Evolutionary conservation across 2,797 vertebrate species (phyloP).

Genomic region (Cirrhinus molitorella): DNA sequence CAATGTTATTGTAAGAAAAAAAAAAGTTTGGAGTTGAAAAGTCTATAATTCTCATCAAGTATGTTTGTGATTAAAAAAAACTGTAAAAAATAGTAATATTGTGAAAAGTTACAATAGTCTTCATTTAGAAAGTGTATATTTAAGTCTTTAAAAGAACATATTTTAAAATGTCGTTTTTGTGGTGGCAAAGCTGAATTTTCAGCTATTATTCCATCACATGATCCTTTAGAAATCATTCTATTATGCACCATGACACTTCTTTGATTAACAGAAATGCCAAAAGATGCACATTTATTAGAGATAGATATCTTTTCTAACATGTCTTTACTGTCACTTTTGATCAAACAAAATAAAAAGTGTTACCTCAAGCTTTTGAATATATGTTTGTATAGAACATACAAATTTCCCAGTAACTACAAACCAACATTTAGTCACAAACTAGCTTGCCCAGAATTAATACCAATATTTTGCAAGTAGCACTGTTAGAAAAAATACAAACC

Average conservation of each 20-base stretch:
- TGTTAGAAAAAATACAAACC: background rate
- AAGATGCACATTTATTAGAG: background rate
- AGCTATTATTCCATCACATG: background rate
- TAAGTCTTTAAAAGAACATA: no score
- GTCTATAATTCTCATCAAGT: background rate
- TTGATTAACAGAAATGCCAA: background rate
- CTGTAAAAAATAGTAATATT: no score
- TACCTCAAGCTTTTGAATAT: background rate
- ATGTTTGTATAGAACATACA: background rate
- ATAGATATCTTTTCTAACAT: no score
- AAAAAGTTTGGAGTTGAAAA: background rate
- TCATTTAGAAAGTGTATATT: no score
- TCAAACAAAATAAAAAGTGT: background rate
- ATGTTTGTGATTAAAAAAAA: background rate
- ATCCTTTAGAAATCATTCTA: background rate
- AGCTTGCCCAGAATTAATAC: background rate
- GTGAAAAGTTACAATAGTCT: no score
- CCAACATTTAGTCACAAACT: background rate
- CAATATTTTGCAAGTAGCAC: background rate
- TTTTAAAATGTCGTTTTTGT: background rate
- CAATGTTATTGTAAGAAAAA: background rate
- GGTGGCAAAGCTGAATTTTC: background rate
- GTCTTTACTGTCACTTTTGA: no score
- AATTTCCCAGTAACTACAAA: no score
- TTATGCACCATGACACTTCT: background rate